These are phyloP conservation scores for Pectinophora gossypiella DNA, from an alignment of 1,140 invertebrate genomes.

Conservation along the genomic window DNA sequence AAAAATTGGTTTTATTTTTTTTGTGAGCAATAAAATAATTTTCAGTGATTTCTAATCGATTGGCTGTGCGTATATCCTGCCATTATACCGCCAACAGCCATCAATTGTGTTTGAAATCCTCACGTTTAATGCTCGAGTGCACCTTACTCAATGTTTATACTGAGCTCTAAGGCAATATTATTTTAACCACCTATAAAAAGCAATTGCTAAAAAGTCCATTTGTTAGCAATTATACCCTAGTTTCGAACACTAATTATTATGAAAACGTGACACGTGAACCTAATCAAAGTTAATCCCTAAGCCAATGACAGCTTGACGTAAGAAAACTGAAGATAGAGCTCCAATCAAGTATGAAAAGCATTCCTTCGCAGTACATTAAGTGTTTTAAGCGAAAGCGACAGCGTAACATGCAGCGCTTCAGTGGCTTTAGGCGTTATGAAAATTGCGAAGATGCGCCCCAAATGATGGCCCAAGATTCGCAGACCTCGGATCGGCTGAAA, in stretches of 20 bases:
- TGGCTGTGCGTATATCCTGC: neutral
- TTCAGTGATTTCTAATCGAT: constrained; percentile 12
- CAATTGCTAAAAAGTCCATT: no score
- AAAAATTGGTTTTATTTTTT: no score
- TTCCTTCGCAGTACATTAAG: no score
- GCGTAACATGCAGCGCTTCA: neutral
- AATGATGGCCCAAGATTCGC: constrained; percentile 27
- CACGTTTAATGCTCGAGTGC: neutral
- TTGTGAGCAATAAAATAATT: no score
- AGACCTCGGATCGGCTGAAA: constrained; percentile 57
- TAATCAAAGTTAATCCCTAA: no score
- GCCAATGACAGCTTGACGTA: no score
- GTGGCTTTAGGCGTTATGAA: constrained; percentile 11
- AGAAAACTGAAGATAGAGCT: no score
- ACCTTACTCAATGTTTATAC: neutral
- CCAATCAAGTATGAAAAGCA: no score
- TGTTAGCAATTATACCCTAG: no score
- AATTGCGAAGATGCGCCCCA: constrained; percentile 37
- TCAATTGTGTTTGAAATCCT: neutral
- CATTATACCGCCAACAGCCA: neutral
- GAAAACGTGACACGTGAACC: no score
- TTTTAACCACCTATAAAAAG: no score
- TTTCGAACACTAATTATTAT: no score
- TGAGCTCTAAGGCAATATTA: neutral
- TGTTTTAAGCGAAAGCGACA: neutral